phyloP scores from a whole-genome alignment of 2,797 vertebrate genomes.

The Oreochromis mossambicus region DNA sequence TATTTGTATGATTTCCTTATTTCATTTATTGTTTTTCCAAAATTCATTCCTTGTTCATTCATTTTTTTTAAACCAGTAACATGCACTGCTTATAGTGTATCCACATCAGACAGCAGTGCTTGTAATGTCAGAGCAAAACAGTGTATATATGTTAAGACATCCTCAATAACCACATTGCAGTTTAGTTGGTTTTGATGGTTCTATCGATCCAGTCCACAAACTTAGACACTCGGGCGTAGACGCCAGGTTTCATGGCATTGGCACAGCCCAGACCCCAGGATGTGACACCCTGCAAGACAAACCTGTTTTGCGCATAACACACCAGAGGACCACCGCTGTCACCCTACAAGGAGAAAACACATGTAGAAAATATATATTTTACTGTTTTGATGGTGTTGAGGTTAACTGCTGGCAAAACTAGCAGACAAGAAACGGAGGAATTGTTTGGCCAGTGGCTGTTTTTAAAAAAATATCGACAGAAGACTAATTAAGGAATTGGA shows the following conservation, averaged over 20 bases:
- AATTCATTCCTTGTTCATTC: not conserved
- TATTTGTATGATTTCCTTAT: not conserved
- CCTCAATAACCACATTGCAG: not conserved
- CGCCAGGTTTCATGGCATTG: conserved; percentile 89
- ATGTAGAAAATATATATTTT: not conserved
- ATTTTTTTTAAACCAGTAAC: not conserved
- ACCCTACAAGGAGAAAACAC: conserved; percentile 73
- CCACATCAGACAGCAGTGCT: not conserved
- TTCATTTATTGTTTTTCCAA: not conserved
- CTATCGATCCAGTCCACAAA: conserved; percentile 83
- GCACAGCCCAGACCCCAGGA: conserved; percentile 97
- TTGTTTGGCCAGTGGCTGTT: not conserved
- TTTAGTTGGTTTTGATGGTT: conserved; percentile 65
- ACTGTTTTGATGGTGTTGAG: not conserved
- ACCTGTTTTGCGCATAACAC: conserved; percentile 82
- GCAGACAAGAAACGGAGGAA: not conserved
- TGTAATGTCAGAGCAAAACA: not conserved
- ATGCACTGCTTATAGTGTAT: not conserved
- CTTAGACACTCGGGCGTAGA: conserved; percentile 88
- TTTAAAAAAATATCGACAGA: not conserved
- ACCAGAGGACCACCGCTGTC: conserved; percentile 96
- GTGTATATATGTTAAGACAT: not conserved
- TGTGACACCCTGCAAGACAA: conserved; percentile 89
- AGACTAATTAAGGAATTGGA: not conserved
- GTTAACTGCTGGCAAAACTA: not conserved